These are phyloP conservation scores for Pantherophis alleghaniensis DNA, from an alignment of 2,797 vertebrate genomes.

Conservation along the genomic window DNA sequence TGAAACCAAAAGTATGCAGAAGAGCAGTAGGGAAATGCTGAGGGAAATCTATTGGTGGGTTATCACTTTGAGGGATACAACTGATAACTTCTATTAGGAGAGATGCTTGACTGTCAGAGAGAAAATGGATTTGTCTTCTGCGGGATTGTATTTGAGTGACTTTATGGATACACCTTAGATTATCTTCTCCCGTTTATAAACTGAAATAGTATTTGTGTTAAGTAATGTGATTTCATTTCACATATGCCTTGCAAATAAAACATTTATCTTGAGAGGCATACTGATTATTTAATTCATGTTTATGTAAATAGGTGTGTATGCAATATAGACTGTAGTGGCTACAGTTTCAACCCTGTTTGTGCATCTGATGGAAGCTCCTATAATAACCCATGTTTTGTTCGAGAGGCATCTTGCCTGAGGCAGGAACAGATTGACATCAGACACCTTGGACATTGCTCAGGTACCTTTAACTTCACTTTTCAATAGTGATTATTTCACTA, in stretches of 20 bases:
- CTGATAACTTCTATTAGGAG: neutral
- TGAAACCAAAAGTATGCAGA: neutral
- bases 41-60: neutral
- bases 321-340: constrained; percentile 95
- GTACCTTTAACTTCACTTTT: constrained; percentile 62
- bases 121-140: neutral
- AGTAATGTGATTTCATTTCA: neutral
- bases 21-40: too few relatives aligned
- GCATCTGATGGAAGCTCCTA: constrained; percentile 93
- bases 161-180: neutral
- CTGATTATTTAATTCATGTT: constrained; percentile 22
- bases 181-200: neutral
- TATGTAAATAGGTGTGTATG: constrained; percentile 87
- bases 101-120: neutral
- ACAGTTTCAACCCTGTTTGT: constrained; percentile 93
- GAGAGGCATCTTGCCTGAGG: constrained; percentile 92
- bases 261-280: neutral
- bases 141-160: neutral
- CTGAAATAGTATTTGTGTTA: neutral
- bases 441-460: constrained; percentile 89
- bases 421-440: constrained; percentile 95
- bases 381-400: constrained; percentile 92
- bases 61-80: neutral
- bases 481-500: constrained; percentile 16
- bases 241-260: neutral